Evolutionary conservation across 2,888 invertebrate species (phyloP).

Genomic region (Euclidia mi): DNA sequence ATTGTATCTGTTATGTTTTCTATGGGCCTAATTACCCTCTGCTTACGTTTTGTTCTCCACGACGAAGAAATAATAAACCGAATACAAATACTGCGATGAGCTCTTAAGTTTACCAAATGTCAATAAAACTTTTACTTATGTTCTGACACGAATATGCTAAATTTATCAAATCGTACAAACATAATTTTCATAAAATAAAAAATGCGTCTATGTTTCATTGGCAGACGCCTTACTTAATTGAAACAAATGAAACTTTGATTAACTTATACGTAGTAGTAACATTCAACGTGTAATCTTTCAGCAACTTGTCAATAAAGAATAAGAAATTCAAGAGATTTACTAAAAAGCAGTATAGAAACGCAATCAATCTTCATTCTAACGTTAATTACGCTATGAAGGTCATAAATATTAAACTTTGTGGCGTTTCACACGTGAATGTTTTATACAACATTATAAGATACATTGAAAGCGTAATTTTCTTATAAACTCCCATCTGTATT

Average conservation of each 20-base stretch:
- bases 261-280: slow-evolving; percentile 21
- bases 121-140: slow-evolving; percentile 40
- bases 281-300: slow-evolving; percentile 31
- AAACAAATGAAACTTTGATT: not conserved
- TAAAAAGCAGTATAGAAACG: slow-evolving; percentile 16
- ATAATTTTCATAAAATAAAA: not conserved
- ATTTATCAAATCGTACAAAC: not conserved
- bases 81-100: slow-evolving; percentile 63
- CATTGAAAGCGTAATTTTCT: slow-evolving; percentile 1
- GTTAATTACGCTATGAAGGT: slow-evolving; percentile 29
- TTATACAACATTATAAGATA: not conserved
- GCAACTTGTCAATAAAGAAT: slow-evolving; percentile 22
- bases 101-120: slow-evolving; percentile 57
- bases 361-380: slow-evolving; percentile 40
- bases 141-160: slow-evolving; percentile 1
- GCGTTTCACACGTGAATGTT: not conserved
- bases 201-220: not conserved
- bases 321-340: slow-evolving; percentile 28
- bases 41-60: slow-evolving; percentile 66
- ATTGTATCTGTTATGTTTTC: slow-evolving; percentile 67
- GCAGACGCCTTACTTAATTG: slow-evolving; percentile 19
- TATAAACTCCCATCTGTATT: slow-evolving; percentile 37
- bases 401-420: slow-evolving; percentile 6
- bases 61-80: slow-evolving; percentile 67
- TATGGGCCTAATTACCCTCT: slow-evolving; percentile 72